Percentiles rank a stretch among this genome's conserved stretches.
phyloP scores from a whole-genome alignment of 2,797 vertebrate species.

The Myotis pilosus region DNA sequence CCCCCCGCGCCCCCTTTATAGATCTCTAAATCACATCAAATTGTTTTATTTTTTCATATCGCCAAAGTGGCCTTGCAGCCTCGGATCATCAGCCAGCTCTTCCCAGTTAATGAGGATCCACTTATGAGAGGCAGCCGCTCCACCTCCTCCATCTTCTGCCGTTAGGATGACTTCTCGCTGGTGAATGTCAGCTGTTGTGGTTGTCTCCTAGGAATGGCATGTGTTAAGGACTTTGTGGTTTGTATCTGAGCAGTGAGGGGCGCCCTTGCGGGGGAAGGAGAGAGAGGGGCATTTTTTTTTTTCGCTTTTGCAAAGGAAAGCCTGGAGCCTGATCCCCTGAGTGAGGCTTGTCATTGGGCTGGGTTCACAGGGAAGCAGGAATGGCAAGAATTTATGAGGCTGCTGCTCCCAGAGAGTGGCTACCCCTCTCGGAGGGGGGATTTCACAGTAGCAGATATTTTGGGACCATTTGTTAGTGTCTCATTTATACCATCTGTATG shows the following conservation, averaged over 20 bases:
- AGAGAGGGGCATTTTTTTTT: not conserved
- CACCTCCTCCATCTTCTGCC: not conserved
- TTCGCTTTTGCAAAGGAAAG: slow-evolving; percentile 3
- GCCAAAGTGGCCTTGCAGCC: slow-evolving; percentile 24
- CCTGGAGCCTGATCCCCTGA: not conserved
- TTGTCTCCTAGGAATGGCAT: slow-evolving; percentile 66
- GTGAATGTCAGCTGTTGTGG: slow-evolving; percentile 61
- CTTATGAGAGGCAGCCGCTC: not conserved
- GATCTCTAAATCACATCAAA: slow-evolving; percentile 21
- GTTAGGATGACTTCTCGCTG: slow-evolving; percentile 42
- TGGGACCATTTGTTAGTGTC: slow-evolving; percentile 62
- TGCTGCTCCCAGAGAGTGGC: not conserved
- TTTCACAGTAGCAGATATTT: slow-evolving; percentile 60
- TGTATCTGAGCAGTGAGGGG: slow-evolving; percentile 59
- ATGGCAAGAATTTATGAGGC: slow-evolving; percentile 45
- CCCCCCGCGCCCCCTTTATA: not conserved
- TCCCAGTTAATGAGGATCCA: slow-evolving; percentile 29
- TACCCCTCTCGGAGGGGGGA: not conserved
- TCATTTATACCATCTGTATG: slow-evolving; percentile 73
- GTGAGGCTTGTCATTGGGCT: not conserved
- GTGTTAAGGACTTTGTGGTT: slow-evolving; percentile 71
- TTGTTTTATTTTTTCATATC: slow-evolving; percentile 54
- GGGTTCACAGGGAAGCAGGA: not conserved
- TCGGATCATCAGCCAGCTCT: not conserved
- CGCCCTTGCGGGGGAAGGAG: not conserved